These are phyloP conservation scores for Chiloscyllium punctatum DNA, from an alignment of 2,797 vertebrate species.

Conservation along the genomic window DNA sequence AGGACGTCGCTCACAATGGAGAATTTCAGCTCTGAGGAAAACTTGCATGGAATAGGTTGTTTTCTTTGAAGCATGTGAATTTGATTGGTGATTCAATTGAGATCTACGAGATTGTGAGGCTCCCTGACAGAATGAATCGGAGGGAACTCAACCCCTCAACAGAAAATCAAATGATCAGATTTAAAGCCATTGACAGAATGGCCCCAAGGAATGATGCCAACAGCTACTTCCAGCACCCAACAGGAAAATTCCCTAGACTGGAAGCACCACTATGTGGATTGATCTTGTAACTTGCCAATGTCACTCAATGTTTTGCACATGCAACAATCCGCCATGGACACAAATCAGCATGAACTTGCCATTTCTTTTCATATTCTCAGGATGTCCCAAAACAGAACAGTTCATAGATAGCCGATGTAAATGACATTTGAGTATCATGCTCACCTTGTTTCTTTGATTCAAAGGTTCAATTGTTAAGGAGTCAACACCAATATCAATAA, in stretches of 20 bases:
- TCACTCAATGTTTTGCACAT: not conserved
- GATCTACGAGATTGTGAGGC: not conserved
- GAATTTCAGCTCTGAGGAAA: not conserved
- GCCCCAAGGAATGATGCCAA: too few relatives aligned
- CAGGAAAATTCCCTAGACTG: not conserved
- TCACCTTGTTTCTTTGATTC: constrained; percentile 82
- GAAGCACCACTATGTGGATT: not conserved
- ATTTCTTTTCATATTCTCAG: not conserved
- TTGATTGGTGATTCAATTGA: not conserved
- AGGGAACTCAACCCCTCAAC: not conserved
- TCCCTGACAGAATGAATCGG: not conserved
- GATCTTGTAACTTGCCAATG: not conserved
- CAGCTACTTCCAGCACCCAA: not conserved
- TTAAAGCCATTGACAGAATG: not conserved
- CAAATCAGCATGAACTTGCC: not conserved
- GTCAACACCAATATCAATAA: constrained; percentile 90
- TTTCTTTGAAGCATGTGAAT: not conserved
- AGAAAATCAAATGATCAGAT: not conserved
- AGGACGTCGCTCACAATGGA: not conserved
- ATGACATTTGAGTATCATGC: constrained; percentile 42
- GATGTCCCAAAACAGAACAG: not conserved
- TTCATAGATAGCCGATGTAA: not conserved
- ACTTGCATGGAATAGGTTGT: not conserved
- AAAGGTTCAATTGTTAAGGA: constrained; percentile 85
- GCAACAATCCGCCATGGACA: not conserved